Evolutionary conservation across 1,140 invertebrate genomes (phyloP).

Genomic region (Triops longicaudatus): DNA sequence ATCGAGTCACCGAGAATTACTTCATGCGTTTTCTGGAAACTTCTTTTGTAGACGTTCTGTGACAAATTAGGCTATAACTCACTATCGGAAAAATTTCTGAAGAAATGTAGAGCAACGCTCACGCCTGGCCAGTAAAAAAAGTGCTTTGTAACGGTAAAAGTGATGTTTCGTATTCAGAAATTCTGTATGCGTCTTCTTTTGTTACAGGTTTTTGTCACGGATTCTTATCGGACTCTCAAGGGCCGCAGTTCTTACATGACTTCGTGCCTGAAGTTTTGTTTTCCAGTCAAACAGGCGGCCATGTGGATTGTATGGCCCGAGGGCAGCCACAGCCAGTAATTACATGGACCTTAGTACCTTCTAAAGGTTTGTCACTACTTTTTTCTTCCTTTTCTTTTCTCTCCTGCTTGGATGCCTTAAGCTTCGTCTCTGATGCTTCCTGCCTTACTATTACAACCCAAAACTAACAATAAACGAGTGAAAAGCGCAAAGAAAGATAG

Average conservation of each 20-base stretch:
- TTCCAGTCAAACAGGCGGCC: constrained; percentile 9
- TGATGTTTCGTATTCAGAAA: not conserved
- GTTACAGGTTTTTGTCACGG: not conserved
- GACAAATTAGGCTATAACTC: no score
- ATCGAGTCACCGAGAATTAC: no score
- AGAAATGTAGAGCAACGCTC: no score
- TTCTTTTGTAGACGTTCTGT: no score
- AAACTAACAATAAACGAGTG: no score
- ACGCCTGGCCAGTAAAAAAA: no score
- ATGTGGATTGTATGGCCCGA: constrained; percentile 2
- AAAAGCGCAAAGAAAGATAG: no score
- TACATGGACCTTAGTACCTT: not conserved
- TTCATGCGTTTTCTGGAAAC: no score
- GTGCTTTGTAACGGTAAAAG: no score
- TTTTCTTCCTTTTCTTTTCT: not conserved
- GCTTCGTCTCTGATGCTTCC: no score
- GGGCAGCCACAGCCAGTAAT: not conserved
- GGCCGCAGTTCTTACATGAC: not conserved
- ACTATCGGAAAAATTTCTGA: no score
- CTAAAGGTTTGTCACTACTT: not conserved
- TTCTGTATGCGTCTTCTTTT: not conserved
- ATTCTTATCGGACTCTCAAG: not conserved
- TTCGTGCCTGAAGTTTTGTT: not conserved
- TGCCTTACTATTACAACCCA: no score
- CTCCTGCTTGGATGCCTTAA: not conserved